A percentile compares a stretch with the other conserved stretches of the same genome.
phyloP scores from a whole-genome alignment of 37 sponge, comb jelly and placozoan genomes.

The Theonella swinhoei region DNA sequence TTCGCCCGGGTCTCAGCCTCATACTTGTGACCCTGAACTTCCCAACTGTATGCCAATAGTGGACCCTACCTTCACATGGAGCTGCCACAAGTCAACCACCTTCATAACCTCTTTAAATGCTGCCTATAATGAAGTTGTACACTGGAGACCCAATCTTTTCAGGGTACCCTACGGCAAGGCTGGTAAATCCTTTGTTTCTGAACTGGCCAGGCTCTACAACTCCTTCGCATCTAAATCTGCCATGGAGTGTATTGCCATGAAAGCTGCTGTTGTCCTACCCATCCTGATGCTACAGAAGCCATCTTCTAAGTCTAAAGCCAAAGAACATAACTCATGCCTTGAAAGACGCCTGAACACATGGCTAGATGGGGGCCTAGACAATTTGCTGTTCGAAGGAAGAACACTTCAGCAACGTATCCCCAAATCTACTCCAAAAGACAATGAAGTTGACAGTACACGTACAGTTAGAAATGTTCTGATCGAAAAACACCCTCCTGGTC shows the following conservation, averaged over 20 bases:
- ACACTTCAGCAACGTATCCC: constrained; percentile 29
- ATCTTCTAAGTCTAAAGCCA: constrained; percentile 10
- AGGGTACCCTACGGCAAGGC: constrained; percentile 29
- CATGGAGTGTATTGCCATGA: constrained; percentile 27
- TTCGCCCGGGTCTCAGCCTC: too few relatives aligned
- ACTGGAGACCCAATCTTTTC: constrained; percentile 30
- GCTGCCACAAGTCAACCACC: too few relatives aligned
- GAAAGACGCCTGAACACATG: constrained; percentile 25
- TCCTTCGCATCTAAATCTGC: constrained; percentile 25
- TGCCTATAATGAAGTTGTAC: too few relatives aligned
- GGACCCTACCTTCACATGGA: constrained; percentile 1
- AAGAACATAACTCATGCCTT: constrained; percentile 33
- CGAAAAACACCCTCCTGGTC: constrained; percentile 22
- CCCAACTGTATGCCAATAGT: background rate
- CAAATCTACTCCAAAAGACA: background rate
- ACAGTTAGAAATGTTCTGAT: constrained; percentile 19
- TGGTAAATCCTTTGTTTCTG: constrained; percentile 19
- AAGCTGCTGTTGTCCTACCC: constrained; percentile 28
- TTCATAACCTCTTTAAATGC: background rate
- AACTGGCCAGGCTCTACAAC: too few relatives aligned
- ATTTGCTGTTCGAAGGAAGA: constrained; percentile 22
- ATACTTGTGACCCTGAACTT: too few relatives aligned
- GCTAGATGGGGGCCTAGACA: constrained; percentile 14
- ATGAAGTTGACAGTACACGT: background rate
- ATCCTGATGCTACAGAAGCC: constrained; percentile 41